Conservation (phyloP, 2,888 invertebrate genomes). For the Orchestes rusci region DNA sequence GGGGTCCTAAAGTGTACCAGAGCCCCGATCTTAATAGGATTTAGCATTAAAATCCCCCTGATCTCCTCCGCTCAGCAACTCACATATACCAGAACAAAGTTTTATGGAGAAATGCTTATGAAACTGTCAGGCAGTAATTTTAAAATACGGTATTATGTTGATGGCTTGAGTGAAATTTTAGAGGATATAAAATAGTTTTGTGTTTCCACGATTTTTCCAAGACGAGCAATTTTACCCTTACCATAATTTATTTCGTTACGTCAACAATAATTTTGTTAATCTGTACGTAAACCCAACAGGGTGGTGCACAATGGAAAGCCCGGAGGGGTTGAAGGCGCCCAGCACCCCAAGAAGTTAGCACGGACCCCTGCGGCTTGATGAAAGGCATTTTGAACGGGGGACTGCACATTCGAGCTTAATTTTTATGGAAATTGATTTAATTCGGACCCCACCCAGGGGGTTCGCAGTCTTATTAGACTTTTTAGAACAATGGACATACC, state of each 20-base stretch:
- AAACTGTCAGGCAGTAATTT: constrained; percentile 22
- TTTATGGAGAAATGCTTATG: constrained; percentile 23
- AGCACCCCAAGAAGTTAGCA: constrained; percentile 19
- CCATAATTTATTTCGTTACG: too few species aligned
- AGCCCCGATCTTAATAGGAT: constrained; percentile 21
- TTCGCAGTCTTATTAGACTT: constrained; percentile 5
- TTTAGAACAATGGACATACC: background rate
- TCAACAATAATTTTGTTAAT: constrained; percentile 22
- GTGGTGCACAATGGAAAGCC: constrained; percentile 8
- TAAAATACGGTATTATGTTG: constrained; percentile 17
- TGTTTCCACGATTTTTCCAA: too few species aligned
- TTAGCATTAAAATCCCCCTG: constrained; percentile 19
- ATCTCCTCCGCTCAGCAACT: constrained; percentile 15
- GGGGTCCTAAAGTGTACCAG: too few species aligned
- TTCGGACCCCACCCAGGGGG: constrained; percentile 3
- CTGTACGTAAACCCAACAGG: constrained; percentile 17
- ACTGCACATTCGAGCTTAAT: constrained; percentile 14
- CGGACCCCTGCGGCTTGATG: constrained; percentile 19
- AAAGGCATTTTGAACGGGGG: constrained; percentile 20
- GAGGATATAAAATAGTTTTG: too few species aligned
- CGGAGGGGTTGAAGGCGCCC: constrained; percentile 11
- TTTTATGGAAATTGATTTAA: constrained; percentile 22
- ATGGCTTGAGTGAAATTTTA: too few species aligned
- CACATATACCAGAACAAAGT: constrained; percentile 17
- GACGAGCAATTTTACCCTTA: too few species aligned